A percentile compares a stretch with the other conserved stretches of the same genome.
Evolutionary conservation across 2,888 invertebrate genomes (phyloP).

Genomic region (Mayetiola destructor): DNA sequence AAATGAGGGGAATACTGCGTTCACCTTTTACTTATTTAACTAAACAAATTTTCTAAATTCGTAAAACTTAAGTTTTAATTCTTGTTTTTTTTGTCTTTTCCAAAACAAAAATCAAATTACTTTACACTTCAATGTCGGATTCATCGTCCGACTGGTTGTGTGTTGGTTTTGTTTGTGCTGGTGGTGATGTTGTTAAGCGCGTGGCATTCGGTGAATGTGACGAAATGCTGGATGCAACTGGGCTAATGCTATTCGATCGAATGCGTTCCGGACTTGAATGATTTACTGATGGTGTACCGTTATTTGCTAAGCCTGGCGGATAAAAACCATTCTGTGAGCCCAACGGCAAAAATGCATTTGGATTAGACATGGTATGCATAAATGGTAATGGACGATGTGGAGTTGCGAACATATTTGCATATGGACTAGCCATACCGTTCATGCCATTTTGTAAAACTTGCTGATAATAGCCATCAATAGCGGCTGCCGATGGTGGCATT

Average conservation of each 20-base stretch:
- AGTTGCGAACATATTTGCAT: conserved; percentile 1
- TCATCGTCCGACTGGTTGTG: neutral
- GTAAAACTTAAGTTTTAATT: too few relatives aligned
- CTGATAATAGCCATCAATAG: conserved; percentile 1
- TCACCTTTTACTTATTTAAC: too few relatives aligned
- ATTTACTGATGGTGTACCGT: neutral
- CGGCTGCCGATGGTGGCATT: neutral
- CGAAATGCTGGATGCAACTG: neutral
- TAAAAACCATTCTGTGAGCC: neutral
- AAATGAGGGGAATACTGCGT: too few relatives aligned
- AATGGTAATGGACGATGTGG: neutral
- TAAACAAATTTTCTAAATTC: too few relatives aligned
- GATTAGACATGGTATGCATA: neutral
- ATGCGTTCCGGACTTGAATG: neutral
- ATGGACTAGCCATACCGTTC: neutral
- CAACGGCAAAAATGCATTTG: neutral
- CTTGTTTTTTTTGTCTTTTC: too few relatives aligned
- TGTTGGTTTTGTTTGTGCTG: neutral
- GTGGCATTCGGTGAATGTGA: neutral
- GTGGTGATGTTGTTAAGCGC: too few relatives aligned
- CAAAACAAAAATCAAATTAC: neutral
- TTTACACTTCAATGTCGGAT: conserved; percentile 8
- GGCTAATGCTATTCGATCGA: neutral
- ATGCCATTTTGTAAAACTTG: conserved; percentile 5
- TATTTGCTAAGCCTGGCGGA: neutral